A percentile compares a stretch with the other conserved stretches of the same genome.
phyloP scores from a whole-genome alignment of 64 coral and sea anemone species.

The Orbicella faveolata region DNA sequence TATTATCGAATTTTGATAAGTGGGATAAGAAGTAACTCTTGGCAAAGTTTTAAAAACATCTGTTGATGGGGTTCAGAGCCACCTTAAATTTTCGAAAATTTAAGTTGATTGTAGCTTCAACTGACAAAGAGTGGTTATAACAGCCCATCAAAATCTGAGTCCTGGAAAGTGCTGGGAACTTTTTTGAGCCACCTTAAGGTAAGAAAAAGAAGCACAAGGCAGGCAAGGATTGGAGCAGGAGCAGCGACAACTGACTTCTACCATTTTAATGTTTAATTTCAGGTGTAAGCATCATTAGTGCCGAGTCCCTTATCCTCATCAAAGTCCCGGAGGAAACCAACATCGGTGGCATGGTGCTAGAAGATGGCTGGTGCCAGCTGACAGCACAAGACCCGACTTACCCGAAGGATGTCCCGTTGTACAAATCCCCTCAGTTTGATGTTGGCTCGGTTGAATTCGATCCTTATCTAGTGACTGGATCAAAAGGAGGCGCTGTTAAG shows the following conservation, averaged over 20 bases:
- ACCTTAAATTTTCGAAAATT: too few relatives aligned
- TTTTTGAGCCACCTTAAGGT: too few relatives aligned
- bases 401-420: conserved; percentile 52
- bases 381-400: conserved; percentile 26
- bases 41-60: too few relatives aligned
- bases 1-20: too few relatives aligned
- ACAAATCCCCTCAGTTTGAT: conserved; percentile 83
- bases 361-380: conserved; percentile 68
- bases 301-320: conserved; percentile 64
- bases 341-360: conserved; percentile 40
- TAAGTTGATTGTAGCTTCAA: neutral
- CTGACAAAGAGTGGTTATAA: neutral
- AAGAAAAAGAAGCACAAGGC: too few relatives aligned
- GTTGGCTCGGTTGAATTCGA: conserved; percentile 63
- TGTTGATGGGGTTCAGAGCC: too few relatives aligned
- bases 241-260: too few relatives aligned
- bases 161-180: too few relatives aligned
- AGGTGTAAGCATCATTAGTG: conserved; percentile 60
- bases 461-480: conserved; percentile 48
- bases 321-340: conserved; percentile 43
- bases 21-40: too few relatives aligned
- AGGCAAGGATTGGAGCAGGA: too few relatives aligned
- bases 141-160: neutral
- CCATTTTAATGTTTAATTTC: neutral
- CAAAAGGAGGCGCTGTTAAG: neutral